phyloP scores from a whole-genome alignment of 2,888 invertebrate genomes.

The Dynastes tityus region DNA sequence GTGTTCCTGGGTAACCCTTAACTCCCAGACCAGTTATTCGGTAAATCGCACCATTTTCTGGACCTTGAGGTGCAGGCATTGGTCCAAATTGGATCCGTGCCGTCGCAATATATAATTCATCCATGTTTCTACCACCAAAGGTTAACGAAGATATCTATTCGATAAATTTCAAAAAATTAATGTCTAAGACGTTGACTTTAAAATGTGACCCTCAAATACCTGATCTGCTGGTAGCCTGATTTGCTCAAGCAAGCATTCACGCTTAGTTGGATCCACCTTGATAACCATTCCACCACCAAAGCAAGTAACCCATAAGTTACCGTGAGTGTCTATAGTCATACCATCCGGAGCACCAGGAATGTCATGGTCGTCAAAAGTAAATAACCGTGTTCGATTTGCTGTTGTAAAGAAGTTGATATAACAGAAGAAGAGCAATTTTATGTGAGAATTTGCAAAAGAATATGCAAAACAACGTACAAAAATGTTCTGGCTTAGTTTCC shows the following conservation, averaged over 20 bases:
- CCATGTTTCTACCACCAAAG: conserved; percentile 80
- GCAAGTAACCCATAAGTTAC: conserved; percentile 85
- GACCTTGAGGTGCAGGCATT: conserved; percentile 73
- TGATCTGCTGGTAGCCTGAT: conserved; percentile 79
- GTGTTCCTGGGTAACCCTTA: conserved; percentile 71
- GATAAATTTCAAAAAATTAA: conserved; percentile 45
- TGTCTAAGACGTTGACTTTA: not conserved
- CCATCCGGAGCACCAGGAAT: conserved; percentile 77
- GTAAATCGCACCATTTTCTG: conserved; percentile 72
- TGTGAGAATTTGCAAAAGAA: too few relatives aligned
- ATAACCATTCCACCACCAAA: conserved; percentile 78
- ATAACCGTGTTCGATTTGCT: conserved; percentile 77
- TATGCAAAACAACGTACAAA: too few relatives aligned
- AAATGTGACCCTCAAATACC: conserved; percentile 57
- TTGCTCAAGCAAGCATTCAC: conserved; percentile 74
- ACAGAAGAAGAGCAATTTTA: too few relatives aligned
- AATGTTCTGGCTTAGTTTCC: too few relatives aligned
- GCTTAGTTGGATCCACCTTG: conserved; percentile 73
- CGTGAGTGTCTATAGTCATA: conserved; percentile 85
- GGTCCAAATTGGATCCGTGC: conserved; percentile 73
- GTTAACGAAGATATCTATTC: conserved; percentile 76
- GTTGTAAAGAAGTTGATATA: conserved; percentile 45
- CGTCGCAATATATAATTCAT: conserved; percentile 81
- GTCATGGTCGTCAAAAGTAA: conserved; percentile 71
- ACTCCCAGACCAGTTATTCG: conserved; percentile 73